These are phyloP conservation scores for Cheilosia vulpina DNA, from an alignment of 2,888 invertebrate genomes.

Conservation along the genomic window DNA sequence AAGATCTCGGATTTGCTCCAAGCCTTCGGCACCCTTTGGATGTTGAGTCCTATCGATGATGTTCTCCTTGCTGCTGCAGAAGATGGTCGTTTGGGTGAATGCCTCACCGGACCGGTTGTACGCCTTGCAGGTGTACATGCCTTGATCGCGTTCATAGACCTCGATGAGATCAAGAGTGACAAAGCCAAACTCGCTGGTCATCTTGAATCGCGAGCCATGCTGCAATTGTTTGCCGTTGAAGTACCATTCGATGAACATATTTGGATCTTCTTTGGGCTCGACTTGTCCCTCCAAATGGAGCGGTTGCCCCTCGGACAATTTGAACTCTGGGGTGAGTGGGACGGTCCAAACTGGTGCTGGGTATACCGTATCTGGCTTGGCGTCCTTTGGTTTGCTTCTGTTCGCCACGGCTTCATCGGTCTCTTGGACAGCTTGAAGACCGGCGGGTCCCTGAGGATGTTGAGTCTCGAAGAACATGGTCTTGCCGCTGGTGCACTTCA, in stretches of 20 bases:
- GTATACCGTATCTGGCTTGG: conserved; percentile 90
- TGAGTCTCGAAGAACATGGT: conserved; percentile 94
- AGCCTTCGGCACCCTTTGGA: conserved; percentile 96
- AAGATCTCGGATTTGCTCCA: conserved; percentile 95
- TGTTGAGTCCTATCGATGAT: conserved; percentile 95
- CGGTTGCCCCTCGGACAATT: conserved; percentile 91
- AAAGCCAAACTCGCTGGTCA: conserved; percentile 97
- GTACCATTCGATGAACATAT: conserved; percentile 96
- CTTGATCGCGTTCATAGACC: conserved; percentile 96
- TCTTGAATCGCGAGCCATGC: conserved; percentile 94
- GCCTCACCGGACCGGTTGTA: conserved; percentile 95
- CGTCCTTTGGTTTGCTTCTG: conserved; percentile 88
- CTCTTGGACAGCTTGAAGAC: conserved; percentile 94
- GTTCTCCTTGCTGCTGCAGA: conserved; percentile 91
- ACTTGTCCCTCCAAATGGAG: conserved; percentile 97
- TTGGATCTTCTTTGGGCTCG: conserved; percentile 96
- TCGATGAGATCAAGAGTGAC: conserved; percentile 96
- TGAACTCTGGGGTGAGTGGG: conserved; percentile 91
- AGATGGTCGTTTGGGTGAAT: conserved; percentile 95
- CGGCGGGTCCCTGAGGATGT: conserved; percentile 96
- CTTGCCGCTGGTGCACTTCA: conserved; percentile 92
- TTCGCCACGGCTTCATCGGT: conserved; percentile 92
- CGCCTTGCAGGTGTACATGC: conserved; percentile 96
- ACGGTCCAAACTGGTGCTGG: conserved; percentile 94
- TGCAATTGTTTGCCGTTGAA: conserved; percentile 95